Evolutionary conservation across 1,140 invertebrate genomes (phyloP), one percentile per base, ranked within the genome.

Genomic region (Danaus plexippus): DNA sequence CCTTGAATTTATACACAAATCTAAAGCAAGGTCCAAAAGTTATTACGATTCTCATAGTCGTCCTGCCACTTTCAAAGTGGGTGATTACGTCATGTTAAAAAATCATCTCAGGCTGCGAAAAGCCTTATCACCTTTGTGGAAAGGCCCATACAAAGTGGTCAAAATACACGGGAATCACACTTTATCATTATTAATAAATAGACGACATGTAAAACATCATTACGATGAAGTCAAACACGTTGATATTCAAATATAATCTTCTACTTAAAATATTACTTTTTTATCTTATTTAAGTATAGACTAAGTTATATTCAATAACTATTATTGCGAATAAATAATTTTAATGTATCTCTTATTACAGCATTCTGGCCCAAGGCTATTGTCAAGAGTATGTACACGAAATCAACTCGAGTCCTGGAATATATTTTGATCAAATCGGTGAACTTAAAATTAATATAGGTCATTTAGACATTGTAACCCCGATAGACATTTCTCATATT

Each of bases 391-490:
- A 43, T 54, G 44, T 63, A 2, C 57, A 48, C 7, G 50, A 42
- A 52, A 60, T 66, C 52, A 47, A 55, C 48, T 58, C 61, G 9
- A 66, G 61, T 46, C 32, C 57, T n/a, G 61, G 64, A 11, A 63
- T 66, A 50, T 66, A 58, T 41, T 66, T 66, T 63, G 64, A 66
- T 18, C 57, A 54, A 49, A 55, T 66, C 52, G 61, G 64, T 9
- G 52, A 66, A 54, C 54, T 66, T 11, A 61, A 66, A 59, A 50
- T 66, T 18, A 59, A 40, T 42, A 13, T 59, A 11, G 48, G 57
- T 40, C 12, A 61, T 13, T 57, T 64, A 40, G 61, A 61, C 9
- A 9, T 64, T 42, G 22, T 67, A 15, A 64, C 53, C 5, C 52
- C 58, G 18, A 44, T 56, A 18, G 52, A 67, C 11, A 57, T 63